phyloP scores from a whole-genome alignment of 2,797 vertebrate genomes.

The Amazona finschi region DNA sequence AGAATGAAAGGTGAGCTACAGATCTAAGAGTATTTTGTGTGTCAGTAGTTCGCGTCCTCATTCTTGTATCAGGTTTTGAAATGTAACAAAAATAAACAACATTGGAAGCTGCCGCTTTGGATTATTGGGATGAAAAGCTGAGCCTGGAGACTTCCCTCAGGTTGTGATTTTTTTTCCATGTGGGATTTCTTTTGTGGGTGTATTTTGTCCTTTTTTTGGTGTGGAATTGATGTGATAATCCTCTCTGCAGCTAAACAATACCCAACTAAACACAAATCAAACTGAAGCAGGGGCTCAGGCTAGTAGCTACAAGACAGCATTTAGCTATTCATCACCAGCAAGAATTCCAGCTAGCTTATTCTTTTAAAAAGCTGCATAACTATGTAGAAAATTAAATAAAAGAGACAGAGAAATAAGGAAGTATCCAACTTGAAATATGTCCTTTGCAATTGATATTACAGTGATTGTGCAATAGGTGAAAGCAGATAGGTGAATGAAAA shows the following conservation, averaged over 20 bases:
- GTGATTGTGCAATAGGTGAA: background rate
- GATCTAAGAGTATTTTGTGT: background rate
- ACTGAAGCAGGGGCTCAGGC: background rate
- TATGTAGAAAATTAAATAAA: background rate
- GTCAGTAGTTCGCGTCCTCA: background rate
- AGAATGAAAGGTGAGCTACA: background rate
- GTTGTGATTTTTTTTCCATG: background rate
- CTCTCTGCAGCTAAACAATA: background rate
- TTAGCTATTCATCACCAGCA: background rate
- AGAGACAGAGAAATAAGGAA: background rate
- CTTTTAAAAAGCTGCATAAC: background rate
- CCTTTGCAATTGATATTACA: background rate
- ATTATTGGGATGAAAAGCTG: background rate
- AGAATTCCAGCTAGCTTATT: background rate
- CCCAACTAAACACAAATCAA: background rate
- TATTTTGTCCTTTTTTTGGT: background rate
- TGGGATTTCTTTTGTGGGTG: background rate
- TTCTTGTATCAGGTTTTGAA: background rate
- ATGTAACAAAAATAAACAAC: background rate
- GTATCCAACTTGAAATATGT: background rate
- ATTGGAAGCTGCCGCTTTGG: background rate
- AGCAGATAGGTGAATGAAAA: background rate
- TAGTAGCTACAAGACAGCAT: background rate
- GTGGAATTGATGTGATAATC: background rate
- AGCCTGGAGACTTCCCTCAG: background rate